A percentile compares a stretch with the other conserved stretches of the same genome.
These are phyloP conservation scores for Pipa parva DNA, from an alignment of 2,113 vertebrate species.

Conservation along the genomic window DNA sequence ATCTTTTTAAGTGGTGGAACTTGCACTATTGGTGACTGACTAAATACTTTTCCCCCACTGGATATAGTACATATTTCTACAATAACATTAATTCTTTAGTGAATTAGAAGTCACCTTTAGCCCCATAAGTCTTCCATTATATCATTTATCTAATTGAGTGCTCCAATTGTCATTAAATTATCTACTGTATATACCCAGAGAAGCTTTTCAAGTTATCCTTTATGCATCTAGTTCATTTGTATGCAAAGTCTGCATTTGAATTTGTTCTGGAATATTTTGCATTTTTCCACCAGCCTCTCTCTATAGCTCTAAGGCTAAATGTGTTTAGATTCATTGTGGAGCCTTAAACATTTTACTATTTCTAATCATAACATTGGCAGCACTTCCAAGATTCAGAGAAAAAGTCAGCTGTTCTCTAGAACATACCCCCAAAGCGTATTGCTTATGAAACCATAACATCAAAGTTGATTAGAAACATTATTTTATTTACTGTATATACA, in stretches of 20 bases:
- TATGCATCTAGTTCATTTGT: conserved; percentile 31
- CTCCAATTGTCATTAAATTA: conserved; percentile 37
- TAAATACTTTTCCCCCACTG: too few relatives aligned
- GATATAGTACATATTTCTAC: background rate
- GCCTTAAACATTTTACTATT: background rate
- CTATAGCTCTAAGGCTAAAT: conserved; percentile 25
- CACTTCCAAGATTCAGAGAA: background rate
- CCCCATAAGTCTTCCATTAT: conserved; percentile 17
- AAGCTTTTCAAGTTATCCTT: conserved; percentile 19
- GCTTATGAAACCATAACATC: too few relatives aligned
- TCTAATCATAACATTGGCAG: background rate
- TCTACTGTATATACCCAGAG: conserved; percentile 16
- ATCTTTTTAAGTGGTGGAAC: too few relatives aligned
- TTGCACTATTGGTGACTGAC: too few relatives aligned
- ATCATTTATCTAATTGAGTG: conserved; percentile 34
- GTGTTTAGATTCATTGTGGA: conserved; percentile 10
- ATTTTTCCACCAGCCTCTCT: conserved; percentile 25
- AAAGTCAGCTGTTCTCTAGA: background rate
- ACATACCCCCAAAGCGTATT: background rate
- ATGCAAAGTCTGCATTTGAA: conserved; percentile 15
- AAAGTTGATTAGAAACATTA: too few relatives aligned
- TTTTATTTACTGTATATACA: too few relatives aligned
- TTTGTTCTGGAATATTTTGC: conserved; percentile 34
- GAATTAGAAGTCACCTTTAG: conserved; percentile 28
- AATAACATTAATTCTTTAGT: too few relatives aligned